Conservation (phyloP, 2,797 vertebrate genomes). For the Eupleurogrammus muticus region DNA sequence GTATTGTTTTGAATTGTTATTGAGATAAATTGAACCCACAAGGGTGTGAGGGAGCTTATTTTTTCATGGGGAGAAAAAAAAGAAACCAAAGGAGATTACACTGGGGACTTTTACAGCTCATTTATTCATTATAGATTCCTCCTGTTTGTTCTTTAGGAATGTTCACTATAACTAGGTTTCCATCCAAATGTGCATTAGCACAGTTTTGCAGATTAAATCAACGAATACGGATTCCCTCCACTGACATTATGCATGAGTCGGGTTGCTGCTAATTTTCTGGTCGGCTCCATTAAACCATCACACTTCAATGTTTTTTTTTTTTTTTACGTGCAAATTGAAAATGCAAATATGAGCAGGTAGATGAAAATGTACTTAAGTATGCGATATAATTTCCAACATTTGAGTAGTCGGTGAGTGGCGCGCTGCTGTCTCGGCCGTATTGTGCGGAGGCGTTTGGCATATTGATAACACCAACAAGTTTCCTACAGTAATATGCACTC, state of each 20-base stretch:
- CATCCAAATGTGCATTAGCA: neutral
- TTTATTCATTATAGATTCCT: neutral
- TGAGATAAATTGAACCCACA: constrained; percentile 11
- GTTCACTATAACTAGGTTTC: neutral
- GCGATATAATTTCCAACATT: too few relatives aligned
- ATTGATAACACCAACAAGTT: too few relatives aligned
- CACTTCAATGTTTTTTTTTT: too few relatives aligned
- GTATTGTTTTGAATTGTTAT: constrained; percentile 43
- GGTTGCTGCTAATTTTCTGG: too few relatives aligned
- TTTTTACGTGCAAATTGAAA: too few relatives aligned
- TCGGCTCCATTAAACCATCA: neutral
- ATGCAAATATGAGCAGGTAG: too few relatives aligned
- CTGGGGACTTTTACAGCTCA: neutral
- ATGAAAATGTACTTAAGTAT: too few relatives aligned
- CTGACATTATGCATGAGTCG: neutral
- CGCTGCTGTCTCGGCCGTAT: too few relatives aligned
- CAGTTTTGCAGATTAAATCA: neutral
- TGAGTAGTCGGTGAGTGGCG: too few relatives aligned
- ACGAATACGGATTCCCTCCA: neutral
- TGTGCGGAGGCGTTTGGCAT: too few relatives aligned
- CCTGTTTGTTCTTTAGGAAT: neutral
- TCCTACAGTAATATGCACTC: too few relatives aligned
- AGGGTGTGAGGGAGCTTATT: neutral
- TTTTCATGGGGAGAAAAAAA: neutral
- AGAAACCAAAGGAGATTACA: neutral